Evolutionary conservation across 2,113 vertebrate genomes (phyloP).

Genomic region (Rafetus swinhoei): DNA sequence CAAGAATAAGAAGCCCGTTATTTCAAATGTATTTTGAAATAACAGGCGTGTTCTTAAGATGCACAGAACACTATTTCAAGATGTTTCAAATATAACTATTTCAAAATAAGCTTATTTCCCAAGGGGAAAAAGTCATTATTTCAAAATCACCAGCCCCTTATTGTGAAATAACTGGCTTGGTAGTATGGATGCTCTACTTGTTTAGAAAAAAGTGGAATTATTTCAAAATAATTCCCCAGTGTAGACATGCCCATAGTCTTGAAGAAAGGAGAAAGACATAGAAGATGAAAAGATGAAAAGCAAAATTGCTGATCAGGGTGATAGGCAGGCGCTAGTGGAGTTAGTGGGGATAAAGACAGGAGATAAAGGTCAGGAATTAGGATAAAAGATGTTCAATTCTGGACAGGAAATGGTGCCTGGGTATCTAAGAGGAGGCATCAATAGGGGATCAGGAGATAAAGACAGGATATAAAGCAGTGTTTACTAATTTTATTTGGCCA

Average conservation of each 20-base stretch:
- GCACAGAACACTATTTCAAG: too few species aligned
- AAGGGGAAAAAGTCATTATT: too few species aligned
- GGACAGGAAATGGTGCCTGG: neutral
- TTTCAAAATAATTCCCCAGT: too few species aligned
- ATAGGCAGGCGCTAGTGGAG: neutral
- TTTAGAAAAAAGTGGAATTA: neutral
- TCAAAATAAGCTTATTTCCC: too few species aligned
- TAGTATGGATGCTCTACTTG: too few species aligned
- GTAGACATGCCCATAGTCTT: neutral
- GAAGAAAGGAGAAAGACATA: neutral
- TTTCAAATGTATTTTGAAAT: too few species aligned
- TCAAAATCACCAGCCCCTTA: too few species aligned
- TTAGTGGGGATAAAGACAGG: neutral
- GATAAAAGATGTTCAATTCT: neutral
- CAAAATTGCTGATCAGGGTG: neutral
- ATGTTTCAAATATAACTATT: too few species aligned
- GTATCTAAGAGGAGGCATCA: neutral
- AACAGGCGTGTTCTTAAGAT: too few species aligned
- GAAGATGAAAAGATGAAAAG: neutral
- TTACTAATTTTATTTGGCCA: too few species aligned
- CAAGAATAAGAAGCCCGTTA: too few species aligned
- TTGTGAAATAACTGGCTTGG: too few species aligned
- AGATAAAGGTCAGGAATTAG: neutral
- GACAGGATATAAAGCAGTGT: neutral
- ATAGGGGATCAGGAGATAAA: neutral